A percentile compares a stretch with the other conserved stretches of the same genome.
phyloP scores from a whole-genome alignment of 2,888 invertebrate species.

The Conomelus anceps region DNA sequence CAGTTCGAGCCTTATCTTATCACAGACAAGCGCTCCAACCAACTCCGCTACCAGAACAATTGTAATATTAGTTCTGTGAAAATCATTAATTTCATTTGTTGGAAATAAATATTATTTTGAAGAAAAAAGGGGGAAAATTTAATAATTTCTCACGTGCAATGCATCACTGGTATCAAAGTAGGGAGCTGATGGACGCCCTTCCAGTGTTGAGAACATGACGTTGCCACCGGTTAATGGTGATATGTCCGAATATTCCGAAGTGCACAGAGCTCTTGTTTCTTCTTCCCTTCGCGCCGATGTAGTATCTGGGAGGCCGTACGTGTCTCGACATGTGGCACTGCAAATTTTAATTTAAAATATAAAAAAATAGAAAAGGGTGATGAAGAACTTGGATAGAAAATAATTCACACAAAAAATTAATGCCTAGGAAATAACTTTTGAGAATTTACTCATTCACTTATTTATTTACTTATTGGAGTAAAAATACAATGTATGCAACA shows the following conservation, averaged over 20 bases:
- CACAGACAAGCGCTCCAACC: no score
- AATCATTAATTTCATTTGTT: not conserved
- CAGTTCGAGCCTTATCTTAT: no score
- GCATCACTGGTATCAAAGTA: constrained; percentile 84
- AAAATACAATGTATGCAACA: no score
- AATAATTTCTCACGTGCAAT: constrained; percentile 62
- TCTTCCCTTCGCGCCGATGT: constrained; percentile 64
- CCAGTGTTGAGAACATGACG: constrained; percentile 90
- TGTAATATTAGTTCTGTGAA: no score
- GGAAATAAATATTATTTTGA: not conserved
- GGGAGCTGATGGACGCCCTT: constrained; percentile 83
- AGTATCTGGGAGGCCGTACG: constrained; percentile 77
- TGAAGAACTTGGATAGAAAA: no score
- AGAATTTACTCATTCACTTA: no score
- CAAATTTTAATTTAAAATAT: constrained; percentile 29
- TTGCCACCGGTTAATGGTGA: constrained; percentile 91
- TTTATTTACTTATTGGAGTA: no score
- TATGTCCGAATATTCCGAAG: constrained; percentile 96
- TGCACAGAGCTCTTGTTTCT: constrained; percentile 92
- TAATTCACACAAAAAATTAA: not conserved
- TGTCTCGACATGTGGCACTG: constrained; percentile 87
- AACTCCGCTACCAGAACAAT: no score
- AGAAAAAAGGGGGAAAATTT: not conserved
- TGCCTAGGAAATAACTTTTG: no score
- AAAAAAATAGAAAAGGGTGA: no score